A percentile compares a stretch with the other conserved stretches of the same genome.
Conservation (phyloP, 2,888 invertebrate genomes). For the Ennomos erosarius region DNA sequence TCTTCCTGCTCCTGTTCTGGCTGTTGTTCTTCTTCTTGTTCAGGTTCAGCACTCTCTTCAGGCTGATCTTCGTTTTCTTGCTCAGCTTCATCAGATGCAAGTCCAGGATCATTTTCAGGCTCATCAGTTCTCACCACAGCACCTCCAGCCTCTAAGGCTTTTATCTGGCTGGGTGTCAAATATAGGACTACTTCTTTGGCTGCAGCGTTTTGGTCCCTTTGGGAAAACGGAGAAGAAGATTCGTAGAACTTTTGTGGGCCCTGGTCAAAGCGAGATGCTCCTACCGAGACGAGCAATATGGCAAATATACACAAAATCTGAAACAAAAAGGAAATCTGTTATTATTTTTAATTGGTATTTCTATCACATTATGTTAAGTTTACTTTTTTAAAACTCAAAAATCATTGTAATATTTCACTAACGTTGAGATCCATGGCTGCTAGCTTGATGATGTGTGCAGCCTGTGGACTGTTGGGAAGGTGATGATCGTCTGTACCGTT, state of each 20-base stretch:
- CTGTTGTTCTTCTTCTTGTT: constrained; percentile 33
- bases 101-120: constrained; percentile 34
- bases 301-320: constrained; percentile 58
- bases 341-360: neutral
- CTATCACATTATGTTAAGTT: neutral
- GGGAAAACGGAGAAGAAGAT: constrained; percentile 34
- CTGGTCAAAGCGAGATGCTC: constrained; percentile 50
- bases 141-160: constrained; percentile 57
- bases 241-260: constrained; percentile 57
- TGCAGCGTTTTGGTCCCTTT: constrained; percentile 44
- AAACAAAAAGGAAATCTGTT: constrained; percentile 42
- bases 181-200: constrained; percentile 68
- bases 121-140: constrained; percentile 48
- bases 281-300: constrained; percentile 46
- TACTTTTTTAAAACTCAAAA: too few relatives aligned
- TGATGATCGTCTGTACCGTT: constrained; percentile 55
- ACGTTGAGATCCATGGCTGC: constrained; percentile 60
- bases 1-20: constrained; percentile 21
- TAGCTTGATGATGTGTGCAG: constrained; percentile 45
- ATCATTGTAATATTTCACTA: constrained; percentile 42
- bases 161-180: constrained; percentile 69
- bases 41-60: constrained; percentile 33
- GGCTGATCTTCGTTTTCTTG: constrained; percentile 37
- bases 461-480: constrained; percentile 49
- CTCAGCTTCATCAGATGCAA: constrained; percentile 30